Base-by-base conservation (phyloP, 2,888 invertebrate genomes). In the Schrankia costaestrigalis region DNA sequence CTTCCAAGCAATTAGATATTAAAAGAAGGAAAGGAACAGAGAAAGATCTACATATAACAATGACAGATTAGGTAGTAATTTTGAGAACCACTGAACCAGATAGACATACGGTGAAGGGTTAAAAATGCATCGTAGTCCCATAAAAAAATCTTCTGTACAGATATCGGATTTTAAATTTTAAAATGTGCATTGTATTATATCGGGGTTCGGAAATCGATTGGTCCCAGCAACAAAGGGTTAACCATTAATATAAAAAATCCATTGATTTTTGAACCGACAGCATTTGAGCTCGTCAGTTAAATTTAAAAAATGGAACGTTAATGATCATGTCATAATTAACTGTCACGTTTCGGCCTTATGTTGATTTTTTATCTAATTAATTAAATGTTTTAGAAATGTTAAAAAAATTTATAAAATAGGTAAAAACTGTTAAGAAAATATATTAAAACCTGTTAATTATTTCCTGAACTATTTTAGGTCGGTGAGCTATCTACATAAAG, bases 111-210 rank as follows among this genome's bases (percentile, higher is more conserved):
- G 65, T 73, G 79, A 85, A 83, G 86, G 87, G 86, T 87, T 87
- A 83, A 87, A 87, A 87, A 82, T 75, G 87, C 87, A 87, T 83
- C 84, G 84, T 85, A 68, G 84, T 69, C 54, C 48, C 68, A 83
- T 74, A 85, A 86, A 87, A n/a, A 83, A 84, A 80, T 62, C 62
- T 69, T 60, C 68, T 46, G 71, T 71, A 82, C 78, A 87, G 86
- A 87, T 87, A 87, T 87, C 86, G 86, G 86, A 86, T 87, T 87
- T 87, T 85, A 87, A 87, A 87, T 77, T 87, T 87, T 87, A 86
- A 87, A 87, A 87, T 84, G 86, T 81, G 86, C 82, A 82, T 87
- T 87, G 87, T 85, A 86, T 85, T 82, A 80, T 58, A 70, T 57
- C 82, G 46, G 80, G 84, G 86, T 70, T 81, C 78, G 75, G 69